phyloP scores from a whole-genome alignment of 2,113 vertebrate species.

The Microcebus tavaratra region DNA sequence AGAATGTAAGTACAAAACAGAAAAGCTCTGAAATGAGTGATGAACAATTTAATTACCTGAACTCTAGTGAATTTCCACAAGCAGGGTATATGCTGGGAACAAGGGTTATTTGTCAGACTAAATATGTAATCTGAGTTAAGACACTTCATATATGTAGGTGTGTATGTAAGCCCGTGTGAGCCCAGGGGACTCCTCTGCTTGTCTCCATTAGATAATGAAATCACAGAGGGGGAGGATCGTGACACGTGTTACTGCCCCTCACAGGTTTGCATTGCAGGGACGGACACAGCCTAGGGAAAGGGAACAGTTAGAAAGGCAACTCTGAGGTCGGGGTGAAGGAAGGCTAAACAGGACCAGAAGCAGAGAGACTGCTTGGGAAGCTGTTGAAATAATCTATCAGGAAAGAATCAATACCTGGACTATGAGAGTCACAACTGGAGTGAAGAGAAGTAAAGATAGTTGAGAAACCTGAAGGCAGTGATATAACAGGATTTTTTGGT shows the following conservation, averaged over 20 bases:
- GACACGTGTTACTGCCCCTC: not conserved
- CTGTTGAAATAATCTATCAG: not conserved
- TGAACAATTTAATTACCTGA: not conserved
- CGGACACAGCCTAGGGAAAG: not conserved
- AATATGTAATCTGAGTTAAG: not conserved
- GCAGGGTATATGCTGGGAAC: not conserved
- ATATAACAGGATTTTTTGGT: not conserved
- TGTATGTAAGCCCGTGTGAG: not conserved
- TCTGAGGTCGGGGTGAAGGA: not conserved
- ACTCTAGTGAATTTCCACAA: not conserved
- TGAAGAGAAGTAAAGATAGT: not conserved
- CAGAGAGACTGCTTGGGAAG: not conserved
- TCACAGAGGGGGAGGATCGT: not conserved
- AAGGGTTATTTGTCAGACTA: not conserved
- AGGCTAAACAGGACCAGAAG: not conserved
- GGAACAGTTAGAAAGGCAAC: not conserved
- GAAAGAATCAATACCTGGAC: not conserved
- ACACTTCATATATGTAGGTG: accelerated
- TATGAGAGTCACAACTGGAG: not conserved
- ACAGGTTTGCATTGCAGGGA: not conserved
- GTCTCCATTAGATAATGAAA: not conserved
- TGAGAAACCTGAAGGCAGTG: not conserved
- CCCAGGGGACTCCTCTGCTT: not conserved
- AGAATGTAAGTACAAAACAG: not conserved
- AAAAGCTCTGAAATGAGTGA: not conserved